Evolutionary conservation across 2,797 vertebrate genomes (phyloP), one percentile per base, ranked within the genome.

Genomic region (Spea hammondii): DNA sequence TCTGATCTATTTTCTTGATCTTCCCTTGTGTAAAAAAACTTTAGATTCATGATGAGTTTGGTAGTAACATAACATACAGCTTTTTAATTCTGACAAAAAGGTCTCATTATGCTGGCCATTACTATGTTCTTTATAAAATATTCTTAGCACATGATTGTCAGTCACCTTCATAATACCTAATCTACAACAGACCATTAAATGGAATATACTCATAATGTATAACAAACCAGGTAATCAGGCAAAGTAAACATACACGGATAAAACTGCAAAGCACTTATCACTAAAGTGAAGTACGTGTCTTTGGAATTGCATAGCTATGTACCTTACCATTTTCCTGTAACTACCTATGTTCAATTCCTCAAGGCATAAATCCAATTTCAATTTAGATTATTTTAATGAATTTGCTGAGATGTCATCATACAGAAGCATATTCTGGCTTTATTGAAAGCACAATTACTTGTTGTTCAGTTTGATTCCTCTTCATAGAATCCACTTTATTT

Each of bases 311-410:
- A 44, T 51, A 77, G 10, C n/a, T 54, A 9, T 9, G 11, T 59
- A 62, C 45, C 6, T 6, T 47, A 45, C 8, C 70, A 9, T 17
- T n/a, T 77, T 53, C 70, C 57, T 51, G 17, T 53, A 14, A 53
- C 14, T 57, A 51, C 67, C 68, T 60, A 57, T 69, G 12, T 69
- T 60, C 45, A 14, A 77, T 64, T 70, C 8, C 75, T 59, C 55
- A 55, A 70, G 75, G 67, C 57, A 70, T 77, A 48, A 13, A 50
- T 62, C 57, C 54, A 51, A 70, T 77, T 77, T 70, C 57, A 53
- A 77, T 70, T 77, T 70, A 70, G 17, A 70, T 45, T 44, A 70
- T 50, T 32, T 8, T 77, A 64, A 77, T 77, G 55, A 77, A 77
- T 77, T 64, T 62, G 53, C 75, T 8, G 8, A 8, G 12, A 54